A percentile compares a stretch with the other conserved stretches of the same genome.
These are phyloP conservation scores for Drosophila paracracens DNA, from an alignment of 2,888 invertebrate genomes.

Conservation along the genomic window DNA sequence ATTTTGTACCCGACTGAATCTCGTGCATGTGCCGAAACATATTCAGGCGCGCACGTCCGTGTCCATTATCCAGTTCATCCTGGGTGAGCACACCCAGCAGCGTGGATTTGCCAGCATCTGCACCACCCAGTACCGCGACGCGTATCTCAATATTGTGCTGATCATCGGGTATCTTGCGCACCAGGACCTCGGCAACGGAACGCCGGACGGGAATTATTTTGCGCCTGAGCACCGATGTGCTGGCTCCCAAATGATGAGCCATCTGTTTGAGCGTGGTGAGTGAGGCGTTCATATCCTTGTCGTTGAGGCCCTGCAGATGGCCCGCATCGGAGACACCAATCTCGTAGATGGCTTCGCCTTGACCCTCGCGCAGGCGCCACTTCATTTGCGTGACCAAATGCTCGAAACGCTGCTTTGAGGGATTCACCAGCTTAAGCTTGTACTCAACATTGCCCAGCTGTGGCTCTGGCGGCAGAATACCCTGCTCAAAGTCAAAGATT, in stretches of 20 bases:
- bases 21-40: constrained; percentile 98
- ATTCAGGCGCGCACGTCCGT: constrained; percentile 96
- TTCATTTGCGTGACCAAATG: constrained; percentile 99
- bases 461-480: constrained; percentile 95
- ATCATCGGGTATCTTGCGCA: constrained; percentile 94
- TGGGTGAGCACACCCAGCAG: constrained; percentile 97
- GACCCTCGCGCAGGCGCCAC: constrained; percentile 98
- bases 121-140: constrained; percentile 97
- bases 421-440: constrained; percentile 96
- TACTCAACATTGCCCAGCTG: constrained; percentile 98
- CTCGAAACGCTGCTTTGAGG: constrained; percentile 95
- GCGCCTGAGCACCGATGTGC: constrained; percentile 90
- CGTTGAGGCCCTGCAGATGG: constrained; percentile 92
- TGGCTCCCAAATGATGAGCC: constrained; percentile 94
- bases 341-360: constrained; percentile 99
- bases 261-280: constrained; percentile 93
- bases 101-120: constrained; percentile 99
- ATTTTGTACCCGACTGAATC: constrained; percentile 88
- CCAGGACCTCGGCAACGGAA: constrained; percentile 94
- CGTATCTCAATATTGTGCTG: constrained; percentile 95
- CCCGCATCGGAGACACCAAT: constrained; percentile 97
- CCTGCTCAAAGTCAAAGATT: constrained; percentile 86
- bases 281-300: constrained; percentile 94
- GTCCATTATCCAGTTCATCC: constrained; percentile 97
- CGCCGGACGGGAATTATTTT: constrained; percentile 86